Evolutionary conservation across 2,797 vertebrate species (phyloP).

Genomic region (Amazona finschi): DNA sequence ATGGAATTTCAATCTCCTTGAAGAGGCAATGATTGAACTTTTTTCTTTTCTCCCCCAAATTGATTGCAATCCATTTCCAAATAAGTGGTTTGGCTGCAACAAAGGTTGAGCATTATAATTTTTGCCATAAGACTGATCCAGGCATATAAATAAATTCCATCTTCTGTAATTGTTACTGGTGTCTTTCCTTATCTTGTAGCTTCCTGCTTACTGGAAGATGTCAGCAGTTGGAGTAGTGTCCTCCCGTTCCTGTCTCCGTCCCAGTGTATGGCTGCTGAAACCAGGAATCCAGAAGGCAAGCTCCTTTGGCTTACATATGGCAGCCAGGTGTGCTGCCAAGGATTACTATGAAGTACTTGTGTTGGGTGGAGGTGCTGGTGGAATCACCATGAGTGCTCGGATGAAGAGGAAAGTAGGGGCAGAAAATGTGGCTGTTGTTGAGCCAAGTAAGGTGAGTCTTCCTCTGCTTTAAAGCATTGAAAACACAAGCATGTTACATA

Average conservation of each 20-base stretch:
- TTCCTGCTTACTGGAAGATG: slow-evolving; percentile 53
- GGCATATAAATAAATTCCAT: background rate
- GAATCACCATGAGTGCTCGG: slow-evolving; percentile 89
- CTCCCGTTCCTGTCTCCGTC: background rate
- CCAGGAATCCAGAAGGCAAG: slow-evolving; percentile 19
- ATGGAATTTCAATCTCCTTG: background rate
- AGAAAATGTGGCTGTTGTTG: slow-evolving; percentile 89
- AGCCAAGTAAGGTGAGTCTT: slow-evolving; percentile 86
- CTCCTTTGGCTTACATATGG: slow-evolving; percentile 75
- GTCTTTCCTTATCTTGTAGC: background rate
- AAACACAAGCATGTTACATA: background rate
- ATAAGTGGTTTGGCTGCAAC: background rate
- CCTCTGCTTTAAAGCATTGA: background rate
- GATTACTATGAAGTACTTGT: slow-evolving; percentile 90
- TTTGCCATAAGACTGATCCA: background rate
- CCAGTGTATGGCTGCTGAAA: slow-evolving; percentile 52
- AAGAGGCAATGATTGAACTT: background rate
- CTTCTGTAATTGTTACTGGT: background rate
- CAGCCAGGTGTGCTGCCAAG: slow-evolving; percentile 72
- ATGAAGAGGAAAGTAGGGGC: slow-evolving; percentile 92
- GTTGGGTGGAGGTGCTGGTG: slow-evolving; percentile 90
- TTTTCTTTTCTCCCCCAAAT: background rate
- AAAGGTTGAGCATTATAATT: background rate
- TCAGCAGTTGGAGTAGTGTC: slow-evolving; percentile 11
- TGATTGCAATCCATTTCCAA: background rate